A percentile compares a stretch with the other conserved stretches of the same genome.
Evolutionary conservation across 2,113 vertebrate genomes (phyloP).

Genomic region (Dendropsophus ebraccatus): DNA sequence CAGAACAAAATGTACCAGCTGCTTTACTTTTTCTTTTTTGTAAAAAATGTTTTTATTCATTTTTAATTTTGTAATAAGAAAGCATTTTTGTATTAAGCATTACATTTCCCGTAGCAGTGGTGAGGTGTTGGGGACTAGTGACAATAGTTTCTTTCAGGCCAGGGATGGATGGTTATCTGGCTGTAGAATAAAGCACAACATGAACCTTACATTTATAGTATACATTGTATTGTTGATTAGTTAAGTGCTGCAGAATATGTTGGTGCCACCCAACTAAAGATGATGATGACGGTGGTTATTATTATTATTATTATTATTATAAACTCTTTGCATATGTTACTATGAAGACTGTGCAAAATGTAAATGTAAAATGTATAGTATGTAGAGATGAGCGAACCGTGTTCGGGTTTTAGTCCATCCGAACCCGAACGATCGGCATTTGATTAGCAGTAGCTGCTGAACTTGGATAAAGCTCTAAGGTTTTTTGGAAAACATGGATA

Average conservation of each 20-base stretch:
- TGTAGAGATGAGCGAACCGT: too few relatives aligned
- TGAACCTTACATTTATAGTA: background rate
- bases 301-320: too few relatives aligned
- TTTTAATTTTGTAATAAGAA: background rate
- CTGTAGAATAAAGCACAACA: background rate
- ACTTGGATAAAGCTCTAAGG: too few relatives aligned
- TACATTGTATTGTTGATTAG: too few relatives aligned
- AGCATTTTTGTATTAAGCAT: background rate
- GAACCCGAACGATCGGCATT: too few relatives aligned
- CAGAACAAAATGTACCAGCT: conserved; percentile 23
- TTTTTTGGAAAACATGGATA: too few relatives aligned
- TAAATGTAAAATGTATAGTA: background rate
- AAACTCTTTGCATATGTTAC: background rate
- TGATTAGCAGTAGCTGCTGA: too few relatives aligned
- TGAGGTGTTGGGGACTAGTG: background rate
- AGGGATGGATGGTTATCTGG: background rate
- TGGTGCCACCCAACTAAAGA: too few relatives aligned
- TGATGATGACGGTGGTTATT: too few relatives aligned
- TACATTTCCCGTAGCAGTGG: background rate
- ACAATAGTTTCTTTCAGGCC: background rate
- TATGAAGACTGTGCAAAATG: background rate
- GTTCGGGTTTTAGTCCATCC: too few relatives aligned
- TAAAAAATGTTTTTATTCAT: background rate
- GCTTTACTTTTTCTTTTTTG: background rate
- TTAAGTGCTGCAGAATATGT: too few relatives aligned